phyloP scores from a whole-genome alignment of 1,140 invertebrate species.

The Halictus rubicundus region DNA sequence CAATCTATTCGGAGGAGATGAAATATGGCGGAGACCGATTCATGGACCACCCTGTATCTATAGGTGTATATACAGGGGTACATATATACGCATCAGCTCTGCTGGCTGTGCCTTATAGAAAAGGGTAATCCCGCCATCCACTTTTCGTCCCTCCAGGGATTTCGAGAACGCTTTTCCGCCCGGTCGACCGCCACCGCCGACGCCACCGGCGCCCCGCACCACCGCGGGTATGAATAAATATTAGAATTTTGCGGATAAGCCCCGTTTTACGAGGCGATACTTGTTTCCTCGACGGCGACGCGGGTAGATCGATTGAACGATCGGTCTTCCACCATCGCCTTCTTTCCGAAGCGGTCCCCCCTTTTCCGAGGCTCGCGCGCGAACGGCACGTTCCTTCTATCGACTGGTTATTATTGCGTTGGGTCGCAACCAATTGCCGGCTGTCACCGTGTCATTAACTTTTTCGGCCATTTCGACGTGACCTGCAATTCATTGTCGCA shows the following conservation, averaged over 20 bases:
- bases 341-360: background rate
- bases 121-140: conserved; percentile 75
- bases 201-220: conserved; percentile 43
- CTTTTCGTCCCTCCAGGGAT: conserved; percentile 75
- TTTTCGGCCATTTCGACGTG: too few relatives aligned
- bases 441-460: too few relatives aligned
- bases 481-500: too few relatives aligned
- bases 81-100: conserved; percentile 8
- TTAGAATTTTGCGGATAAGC: conserved; percentile 79
- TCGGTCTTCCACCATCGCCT: conserved; percentile 5
- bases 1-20: too few relatives aligned
- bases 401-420: conserved; percentile 44
- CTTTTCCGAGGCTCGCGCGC: conserved; percentile 15
- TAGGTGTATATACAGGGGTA: background rate
- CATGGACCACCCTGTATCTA: too few relatives aligned
- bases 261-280: conserved; percentile 78
- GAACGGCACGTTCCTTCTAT: conserved; percentile 33
- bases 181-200: conserved; percentile 66
- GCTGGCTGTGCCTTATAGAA: conserved; percentile 68
- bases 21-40: too few relatives aligned
- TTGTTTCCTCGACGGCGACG: conserved; percentile 71
- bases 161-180: conserved; percentile 76
- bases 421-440: too few relatives aligned
- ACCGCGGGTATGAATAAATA: conserved; percentile 78
- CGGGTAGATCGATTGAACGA: conserved; percentile 71